Evolutionary conservation across 2,888 invertebrate species (phyloP).

Genomic region (Nemotelus nigrinus): DNA sequence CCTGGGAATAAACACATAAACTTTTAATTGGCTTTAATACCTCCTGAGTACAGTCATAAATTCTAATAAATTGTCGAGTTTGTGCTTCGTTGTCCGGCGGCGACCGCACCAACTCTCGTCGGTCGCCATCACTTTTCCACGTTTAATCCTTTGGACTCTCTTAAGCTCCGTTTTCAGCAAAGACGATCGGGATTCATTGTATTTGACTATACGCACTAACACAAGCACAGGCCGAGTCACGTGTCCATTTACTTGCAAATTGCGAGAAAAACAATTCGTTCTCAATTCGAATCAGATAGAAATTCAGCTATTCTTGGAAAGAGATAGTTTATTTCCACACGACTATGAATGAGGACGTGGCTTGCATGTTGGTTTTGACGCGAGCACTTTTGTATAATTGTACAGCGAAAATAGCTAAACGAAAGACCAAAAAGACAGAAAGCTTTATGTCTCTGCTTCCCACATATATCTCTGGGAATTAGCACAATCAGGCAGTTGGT

Average conservation of each 20-base stretch:
- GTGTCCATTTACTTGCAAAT: not conserved
- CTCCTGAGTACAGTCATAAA: slow-evolving; percentile 46
- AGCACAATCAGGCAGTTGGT: too few relatives aligned
- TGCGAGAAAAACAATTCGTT: not conserved
- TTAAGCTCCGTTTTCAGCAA: not conserved
- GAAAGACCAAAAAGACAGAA: too few relatives aligned
- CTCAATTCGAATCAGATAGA: not conserved
- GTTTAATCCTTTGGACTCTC: slow-evolving; percentile 3
- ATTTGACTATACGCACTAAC: too few relatives aligned
- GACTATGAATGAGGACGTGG: not conserved
- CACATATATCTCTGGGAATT: too few relatives aligned
- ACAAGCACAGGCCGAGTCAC: not conserved
- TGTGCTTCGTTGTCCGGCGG: slow-evolving; percentile 7
- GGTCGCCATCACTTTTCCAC: slow-evolving; percentile 22
- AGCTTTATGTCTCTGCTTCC: too few relatives aligned
- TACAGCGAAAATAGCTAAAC: too few relatives aligned
- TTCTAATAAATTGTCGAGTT: slow-evolving; percentile 47
- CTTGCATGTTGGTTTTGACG: too few relatives aligned
- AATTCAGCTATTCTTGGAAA: too few relatives aligned
- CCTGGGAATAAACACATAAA: slow-evolving; percentile 32
- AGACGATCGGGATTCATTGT: not conserved
- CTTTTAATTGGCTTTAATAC: slow-evolving; percentile 49
- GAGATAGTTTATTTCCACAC: not conserved
- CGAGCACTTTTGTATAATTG: too few relatives aligned
- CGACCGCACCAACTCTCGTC: not conserved